Evolutionary conservation across 2,113 vertebrate genomes (phyloP), one percentile per base, ranked within the genome.

Genomic region (Nycticebus coucang): DNA sequence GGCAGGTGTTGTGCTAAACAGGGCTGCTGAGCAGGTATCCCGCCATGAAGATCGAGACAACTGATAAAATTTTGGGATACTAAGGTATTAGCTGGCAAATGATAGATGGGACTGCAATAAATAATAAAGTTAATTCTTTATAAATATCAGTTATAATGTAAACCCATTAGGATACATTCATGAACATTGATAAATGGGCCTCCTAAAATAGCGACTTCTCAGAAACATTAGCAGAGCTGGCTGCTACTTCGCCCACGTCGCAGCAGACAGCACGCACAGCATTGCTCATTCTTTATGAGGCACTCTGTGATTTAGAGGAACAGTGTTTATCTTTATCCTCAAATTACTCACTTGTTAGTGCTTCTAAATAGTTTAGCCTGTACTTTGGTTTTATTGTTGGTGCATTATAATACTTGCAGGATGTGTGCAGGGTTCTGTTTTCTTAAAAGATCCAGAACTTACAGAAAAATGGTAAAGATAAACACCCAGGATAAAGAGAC

Each of bases 321-420:
- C 80, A 80, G 41, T 81, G 95, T 88, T 95, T 97, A 95, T 96
- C 94, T 97, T 97, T 94, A 83, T 82, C 91, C 72, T 60, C 87
- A 19, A 78, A 95, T 94, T 85, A 95, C 92, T 94, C 92, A 96
- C 22, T 50, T 85, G 45, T 79, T 80, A 89, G 87, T 50, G 77
- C 80, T 60, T 92, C 78, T 85, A 33, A 82, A 92, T 79, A 72
- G 50, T 53, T 71, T 66, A 62, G 71, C 60, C 68, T 90, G 93
- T 86, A 6, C 84, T 84, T 92, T 57, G 60, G 37, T 80, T 74
- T 62, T 55, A 15, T n/a, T 57, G n/a, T 37, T n/a, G 75, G 55
- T 74, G 71, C 57, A 35, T 87, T 72, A 0, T 28, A 71, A 57
- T 62, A 45, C 35, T 86, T 87, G 60, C 62, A 92, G 50, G 69